Base-by-base conservation (phyloP, 2,797 vertebrate genomes). In the Tarsius wallacei region DNA sequence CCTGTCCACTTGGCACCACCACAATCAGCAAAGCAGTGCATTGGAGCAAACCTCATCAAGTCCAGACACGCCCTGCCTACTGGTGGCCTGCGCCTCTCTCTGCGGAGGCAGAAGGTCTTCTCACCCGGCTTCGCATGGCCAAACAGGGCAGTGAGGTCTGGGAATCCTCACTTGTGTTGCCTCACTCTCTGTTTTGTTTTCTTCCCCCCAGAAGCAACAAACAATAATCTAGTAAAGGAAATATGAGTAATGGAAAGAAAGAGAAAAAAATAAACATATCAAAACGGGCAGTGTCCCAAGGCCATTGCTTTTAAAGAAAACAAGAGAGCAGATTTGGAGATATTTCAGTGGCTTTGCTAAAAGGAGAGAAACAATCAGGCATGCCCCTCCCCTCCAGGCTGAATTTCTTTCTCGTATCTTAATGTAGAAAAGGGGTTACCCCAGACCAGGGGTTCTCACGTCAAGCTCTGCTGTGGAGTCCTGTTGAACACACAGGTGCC, bases 231-330 rank as follows among this genome's bases (percentile, higher is more conserved):
- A 88, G 94, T n/a, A 92, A 95, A 97, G 96, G 91, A 97, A 97
- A 97, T 96, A 94, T 92, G 93, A 97, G 96, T 95, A 98, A 96
- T 95, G 96, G 96, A 97, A 97, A 97, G 90, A 97, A 91, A 90
- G 92, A 91, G 82, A 63, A 96, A 95, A 89, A 98, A 98, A 96
- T 81, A 97, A 97, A 97, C 96, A 96, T 66, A 96, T 94, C 90
- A 95, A 97, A 97, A 96, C 91, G 88, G 91, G 87, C 81, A 86
- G 89, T 73, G 90, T 93, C 81, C 77, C 64, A 26, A 76, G 70
- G 84, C 93, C 70, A 57, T 88, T 90, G 93, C 95, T 97, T 96
- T 86, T 83, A 95, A 91, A 94, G 96, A 92, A 97, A 97, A 98
- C 94, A 97, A 76, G 21, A 91, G 24, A 93, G 61, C 47, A 73